Conservation (phyloP, 2,113 vertebrate species). For the Potamarius usumacintae region DNA sequence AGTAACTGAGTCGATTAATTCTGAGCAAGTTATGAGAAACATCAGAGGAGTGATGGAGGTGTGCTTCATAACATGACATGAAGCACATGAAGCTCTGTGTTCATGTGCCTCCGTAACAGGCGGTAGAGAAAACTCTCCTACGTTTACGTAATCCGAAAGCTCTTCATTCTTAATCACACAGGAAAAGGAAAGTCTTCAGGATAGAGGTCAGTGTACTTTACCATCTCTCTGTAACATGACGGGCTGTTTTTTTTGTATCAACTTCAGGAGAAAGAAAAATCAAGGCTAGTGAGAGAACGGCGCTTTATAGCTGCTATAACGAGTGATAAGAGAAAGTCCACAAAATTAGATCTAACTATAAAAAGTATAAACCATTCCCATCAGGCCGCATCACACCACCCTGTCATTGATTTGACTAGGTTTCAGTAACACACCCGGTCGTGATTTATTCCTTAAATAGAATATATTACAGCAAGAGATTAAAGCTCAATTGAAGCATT, state of each 20-base stretch:
- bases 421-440: neutral
- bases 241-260: neutral
- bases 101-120: neutral
- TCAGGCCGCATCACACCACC: neutral
- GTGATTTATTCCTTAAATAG: neutral
- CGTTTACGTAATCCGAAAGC: neutral
- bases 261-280: neutral
- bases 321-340: neutral
- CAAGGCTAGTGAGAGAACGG: neutral
- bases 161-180: neutral
- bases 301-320: neutral
- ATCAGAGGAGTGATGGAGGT: neutral
- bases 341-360: neutral
- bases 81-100: neutral
- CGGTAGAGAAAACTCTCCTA: neutral
- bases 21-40: neutral
- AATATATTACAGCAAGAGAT: neutral
- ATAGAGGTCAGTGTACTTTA: neutral
- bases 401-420: neutral
- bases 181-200: neutral
- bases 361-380: neutral
- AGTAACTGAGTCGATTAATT: neutral
- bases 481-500: neutral
- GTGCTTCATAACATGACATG: neutral
- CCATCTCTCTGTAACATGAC: neutral